Base-by-base conservation (phyloP, 2,113 vertebrate species). In the Poeciliopsis retropinna region DNA sequence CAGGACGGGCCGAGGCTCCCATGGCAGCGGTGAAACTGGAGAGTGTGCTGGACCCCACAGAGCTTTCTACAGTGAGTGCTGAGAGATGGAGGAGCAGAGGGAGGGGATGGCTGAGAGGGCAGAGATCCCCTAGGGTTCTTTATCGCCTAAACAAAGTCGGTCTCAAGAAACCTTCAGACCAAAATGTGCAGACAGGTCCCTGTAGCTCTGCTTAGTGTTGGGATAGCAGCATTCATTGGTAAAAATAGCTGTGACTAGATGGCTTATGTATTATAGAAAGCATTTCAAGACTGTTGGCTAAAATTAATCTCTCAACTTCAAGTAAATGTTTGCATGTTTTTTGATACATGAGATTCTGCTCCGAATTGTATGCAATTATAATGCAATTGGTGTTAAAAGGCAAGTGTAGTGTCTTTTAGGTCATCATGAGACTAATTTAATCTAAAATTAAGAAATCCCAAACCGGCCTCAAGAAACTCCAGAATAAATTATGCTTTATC, bases 1-100 rank as follows among this genome's bases (percentile, higher is more conserved):
- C 93, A 80, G 93, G 93, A 76, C 82, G 41, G 78, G 81, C 92
- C 80, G 89, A 68, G 84, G 84, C 93, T 89, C 90, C 88, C 87
- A 84, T 87, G 86, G 94, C 93, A 83, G 91, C 89, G 90, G 78
- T 90, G 91, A 95, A 94, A 95, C 83, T 93, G 92, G 96, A 96
- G 91, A 95, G 86, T 89, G 95, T 97, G 89, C 94, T 97, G 95
- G 97, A 99, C 92, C 96, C 97, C 89, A 95, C 96, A 84, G 97
- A 98, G 88, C 95, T 99, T 96, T 97, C 98, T 95, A 98, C 98
- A 93, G 98, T 99, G 96, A 99, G 97, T 97, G 95, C 95, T 95
- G 95, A 95, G 94, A 95, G 95, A 96, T 94, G 93, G 94, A 92
- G 90, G 90, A 85, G 74, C 81, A 82, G 88, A 87, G 85, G 88